Evolutionary conservation across 2,113 vertebrate genomes (phyloP), one percentile per base, ranked within the genome.

Genomic region (Candoia aspera): DNA sequence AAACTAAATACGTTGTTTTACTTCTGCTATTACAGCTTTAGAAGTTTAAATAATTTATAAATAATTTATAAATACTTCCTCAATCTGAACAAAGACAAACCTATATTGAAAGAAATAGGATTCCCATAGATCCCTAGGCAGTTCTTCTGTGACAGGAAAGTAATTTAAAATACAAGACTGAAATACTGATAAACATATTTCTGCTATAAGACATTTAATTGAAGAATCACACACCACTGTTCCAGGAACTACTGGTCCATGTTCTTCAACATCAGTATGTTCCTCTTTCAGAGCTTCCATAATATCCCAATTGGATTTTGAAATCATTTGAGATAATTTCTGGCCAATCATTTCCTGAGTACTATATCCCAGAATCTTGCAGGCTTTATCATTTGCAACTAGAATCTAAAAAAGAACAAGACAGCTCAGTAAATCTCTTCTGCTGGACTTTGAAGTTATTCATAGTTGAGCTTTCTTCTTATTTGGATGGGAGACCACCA

Each of bases 311-410:
- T 94, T 97, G 4, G 97, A 97, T 96, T 98, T 98, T 94, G 97
- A 98, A 89, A 99, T 96, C 10, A 99, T 86, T 49, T 62, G 91
- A 0, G 97, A 97, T 73, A 99, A 96, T 87, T 97, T 98, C 96
- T 97, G 97, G 53, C 98, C 98, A 88, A 98, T 97, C 91, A 99
- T 94, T 13, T 98, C 98, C 23, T 96, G 92, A 84, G 96, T 94
- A 21, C 96, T 97, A 89, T 97, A 98, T 46, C 98, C 98, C 96
- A 99, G 97, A 84, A 99, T 96, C 85, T 96, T 98, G 96, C 98
- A 98, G 6, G 99, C 99, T 95, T 96, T 97, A 89, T 99, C 97
- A 83, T 99, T 99, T 91, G 97, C 98, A 91, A 99, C 98, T 29
- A 98, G 93, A 95, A 99, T 98, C 99, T 99, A 91, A 33, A 91